These are phyloP conservation scores for Tragulus kanchil DNA, from an alignment of 2,113 vertebrate genomes.

Conservation along the genomic window DNA sequence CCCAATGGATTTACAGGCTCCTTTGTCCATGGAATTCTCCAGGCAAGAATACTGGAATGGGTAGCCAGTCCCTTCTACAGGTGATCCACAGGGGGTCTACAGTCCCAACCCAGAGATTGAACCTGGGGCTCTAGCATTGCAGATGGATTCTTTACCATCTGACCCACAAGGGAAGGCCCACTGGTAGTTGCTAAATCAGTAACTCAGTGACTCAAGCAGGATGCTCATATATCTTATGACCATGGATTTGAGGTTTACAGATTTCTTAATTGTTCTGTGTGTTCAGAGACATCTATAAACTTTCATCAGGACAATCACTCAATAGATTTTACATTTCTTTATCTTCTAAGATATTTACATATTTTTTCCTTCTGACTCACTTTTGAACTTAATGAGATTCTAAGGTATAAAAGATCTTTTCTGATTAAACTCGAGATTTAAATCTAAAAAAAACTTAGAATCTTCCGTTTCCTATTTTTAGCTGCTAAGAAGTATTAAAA, in stretches of 20 bases:
- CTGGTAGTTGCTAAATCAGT: neutral
- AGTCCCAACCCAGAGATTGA: neutral
- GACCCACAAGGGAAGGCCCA: neutral
- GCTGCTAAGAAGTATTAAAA: neutral
- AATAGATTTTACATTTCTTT: slow-evolving; percentile 13
- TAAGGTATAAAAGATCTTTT: neutral
- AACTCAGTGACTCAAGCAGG: neutral
- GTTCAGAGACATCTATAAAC: neutral
- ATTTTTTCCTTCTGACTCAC: neutral
- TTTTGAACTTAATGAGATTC: slow-evolving; percentile 43
- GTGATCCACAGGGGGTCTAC: neutral
- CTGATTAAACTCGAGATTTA: neutral
- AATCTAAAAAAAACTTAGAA: neutral
- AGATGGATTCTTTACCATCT: neutral
- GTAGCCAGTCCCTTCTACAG: neutral
- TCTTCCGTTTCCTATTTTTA: slow-evolving; percentile 35
- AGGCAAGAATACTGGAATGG: neutral
- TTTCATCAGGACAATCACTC: neutral
- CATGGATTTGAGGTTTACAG: neutral
- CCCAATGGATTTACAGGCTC: neutral
- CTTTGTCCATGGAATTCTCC: neutral
- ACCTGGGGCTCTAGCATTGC: neutral
- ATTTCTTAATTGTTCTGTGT: slow-evolving; percentile 38
- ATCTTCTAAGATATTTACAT: neutral
- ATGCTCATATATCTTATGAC: neutral